Evolutionary conservation across 2,113 vertebrate species (phyloP), one percentile per base, ranked within the genome.

Genomic region (Oenanthe oenanthe): DNA sequence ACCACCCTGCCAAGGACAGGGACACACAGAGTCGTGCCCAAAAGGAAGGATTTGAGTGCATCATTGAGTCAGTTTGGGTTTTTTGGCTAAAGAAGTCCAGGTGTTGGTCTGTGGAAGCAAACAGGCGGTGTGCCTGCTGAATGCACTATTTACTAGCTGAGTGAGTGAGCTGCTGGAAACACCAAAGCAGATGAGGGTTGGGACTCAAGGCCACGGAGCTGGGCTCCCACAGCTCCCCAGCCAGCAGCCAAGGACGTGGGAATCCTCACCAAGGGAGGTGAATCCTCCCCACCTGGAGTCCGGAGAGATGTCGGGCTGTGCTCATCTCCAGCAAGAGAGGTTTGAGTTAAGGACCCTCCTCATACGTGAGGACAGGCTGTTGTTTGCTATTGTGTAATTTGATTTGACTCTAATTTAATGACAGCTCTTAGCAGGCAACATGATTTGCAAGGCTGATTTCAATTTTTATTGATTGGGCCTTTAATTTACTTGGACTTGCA

Each of bases 371-470:
- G 26, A 90, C 34, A 0, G 0, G 31, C 62, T 48, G 60, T 6
- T 68, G 6, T 58, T 94, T 1, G 5, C 86, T 86, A 40, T 19
- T 60, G 32, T 58, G 28, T 81, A 63, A 93, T 92, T 90, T 80
- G 61, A 93, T 93, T 79, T 94, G 60, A 66, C 71, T 90, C 40
- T 88, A 71, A 85, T 86, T 90, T 92, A 92, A 90, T 81, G 90
- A 22, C 51, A 56, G 21, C 77, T 87, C 51, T 66, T 92, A 66
- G 61, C 42, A 22, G 40, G 43, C 40, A 92, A 54, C 47, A 16
- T 40, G 67, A 71, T 92, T 95, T 95, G 67, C 56, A 73, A 94
- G 81, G 81, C 70, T 93, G 67, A 76, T 89, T 96, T 93, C 56
- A 61, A 63, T 63, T 83, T 88, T 78, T 94, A 83, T 96, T 91